Percentiles rank a stretch among this genome's conserved stretches.
Conservation (phyloP, 2,888 invertebrate genomes). For the Campoletis raptor region DNA sequence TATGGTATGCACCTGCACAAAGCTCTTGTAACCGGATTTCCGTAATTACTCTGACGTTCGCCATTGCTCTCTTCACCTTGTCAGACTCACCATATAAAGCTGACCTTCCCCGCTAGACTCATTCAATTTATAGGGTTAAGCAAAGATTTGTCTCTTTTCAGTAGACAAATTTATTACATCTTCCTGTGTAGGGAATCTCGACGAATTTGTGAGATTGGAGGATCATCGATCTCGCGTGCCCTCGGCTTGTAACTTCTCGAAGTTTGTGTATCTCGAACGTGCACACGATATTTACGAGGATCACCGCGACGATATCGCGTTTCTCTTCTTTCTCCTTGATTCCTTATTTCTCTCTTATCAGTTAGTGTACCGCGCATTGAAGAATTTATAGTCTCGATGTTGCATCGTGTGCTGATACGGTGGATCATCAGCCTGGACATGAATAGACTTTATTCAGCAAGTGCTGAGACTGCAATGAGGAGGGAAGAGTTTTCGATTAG, state of each 20-base stretch:
- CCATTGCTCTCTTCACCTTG: constrained; percentile 17
- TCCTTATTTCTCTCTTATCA: constrained; percentile 49
- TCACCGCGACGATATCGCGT: constrained; percentile 18
- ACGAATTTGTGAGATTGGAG: constrained; percentile 58
- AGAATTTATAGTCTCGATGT: constrained; percentile 40
- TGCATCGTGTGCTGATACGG: not conserved
- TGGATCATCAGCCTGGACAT: not conserved
- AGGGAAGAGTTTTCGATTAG: not conserved
- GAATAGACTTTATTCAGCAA: constrained; percentile 18
- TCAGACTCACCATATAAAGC: not conserved
- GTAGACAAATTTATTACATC: constrained; percentile 61
- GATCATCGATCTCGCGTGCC: constrained; percentile 67
- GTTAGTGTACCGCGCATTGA: constrained; percentile 2
- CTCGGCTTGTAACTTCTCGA: constrained; percentile 62
- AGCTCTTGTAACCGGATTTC: constrained; percentile 65
- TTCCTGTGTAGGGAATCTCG: constrained; percentile 20
- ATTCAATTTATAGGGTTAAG: constrained; percentile 35
- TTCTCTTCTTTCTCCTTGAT: constrained; percentile 2
- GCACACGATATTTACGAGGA: constrained; percentile 40
- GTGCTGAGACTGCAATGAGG: not conserved
- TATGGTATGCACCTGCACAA: constrained; percentile 50
- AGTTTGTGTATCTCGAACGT: constrained; percentile 49
- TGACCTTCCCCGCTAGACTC: not conserved
- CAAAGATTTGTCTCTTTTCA: constrained; percentile 49
- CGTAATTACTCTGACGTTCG: constrained; percentile 56